These are phyloP conservation scores for Cebidichthys violaceus DNA, from an alignment of 2,113 vertebrate genomes.

Conservation along the genomic window DNA sequence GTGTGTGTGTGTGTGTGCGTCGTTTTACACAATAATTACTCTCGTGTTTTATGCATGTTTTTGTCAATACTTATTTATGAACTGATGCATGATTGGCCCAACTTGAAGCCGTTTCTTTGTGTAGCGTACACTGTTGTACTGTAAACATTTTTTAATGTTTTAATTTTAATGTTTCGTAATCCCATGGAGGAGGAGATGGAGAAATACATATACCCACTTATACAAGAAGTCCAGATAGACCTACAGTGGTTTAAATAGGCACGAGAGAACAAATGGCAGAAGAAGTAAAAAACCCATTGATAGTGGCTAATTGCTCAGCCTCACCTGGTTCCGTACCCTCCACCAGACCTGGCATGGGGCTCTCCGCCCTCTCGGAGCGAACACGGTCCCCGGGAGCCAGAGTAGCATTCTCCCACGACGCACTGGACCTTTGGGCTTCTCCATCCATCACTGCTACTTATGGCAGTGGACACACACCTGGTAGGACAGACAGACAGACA, in stretches of 20 bases:
- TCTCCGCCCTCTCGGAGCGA: conserved; percentile 88
- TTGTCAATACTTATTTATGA: neutral
- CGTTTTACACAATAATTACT: neutral
- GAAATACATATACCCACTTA: neutral
- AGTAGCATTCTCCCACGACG: conserved; percentile 83
- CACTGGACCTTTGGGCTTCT: conserved; percentile 84
- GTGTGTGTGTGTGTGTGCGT: too few species aligned
- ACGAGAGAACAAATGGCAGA: neutral
- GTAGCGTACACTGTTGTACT: neutral
- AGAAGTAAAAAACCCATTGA: neutral
- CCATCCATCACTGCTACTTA: conserved; percentile 85
- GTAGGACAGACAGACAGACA: neutral
- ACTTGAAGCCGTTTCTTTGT: neutral
- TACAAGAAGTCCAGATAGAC: neutral
- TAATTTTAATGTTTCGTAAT: too few species aligned
- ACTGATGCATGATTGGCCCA: neutral
- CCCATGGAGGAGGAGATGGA: neutral
- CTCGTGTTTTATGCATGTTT: neutral
- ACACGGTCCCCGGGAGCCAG: conserved; percentile 84
- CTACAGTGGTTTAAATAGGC: neutral
- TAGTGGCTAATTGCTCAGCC: neutral
- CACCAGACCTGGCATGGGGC: conserved; percentile 92
- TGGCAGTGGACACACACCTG: conserved; percentile 47
- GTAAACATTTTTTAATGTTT: neutral
- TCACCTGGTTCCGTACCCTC: conserved; percentile 96